Evolutionary conservation across 2,113 vertebrate genomes (phyloP), one percentile per base, ranked within the genome.

Genomic region (Rhinolophus sinicus): DNA sequence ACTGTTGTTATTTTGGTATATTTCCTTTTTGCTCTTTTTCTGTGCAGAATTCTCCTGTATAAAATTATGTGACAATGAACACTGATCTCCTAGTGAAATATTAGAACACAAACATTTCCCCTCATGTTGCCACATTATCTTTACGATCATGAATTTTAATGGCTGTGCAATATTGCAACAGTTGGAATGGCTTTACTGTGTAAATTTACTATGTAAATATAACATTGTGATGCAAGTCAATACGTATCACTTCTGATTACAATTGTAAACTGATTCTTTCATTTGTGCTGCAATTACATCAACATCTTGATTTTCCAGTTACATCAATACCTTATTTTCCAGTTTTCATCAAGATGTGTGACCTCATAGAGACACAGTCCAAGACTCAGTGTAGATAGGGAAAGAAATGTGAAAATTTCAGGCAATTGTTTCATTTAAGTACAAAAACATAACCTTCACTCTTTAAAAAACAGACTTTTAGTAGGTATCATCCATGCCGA

Each of bases 331-430:
- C 56, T 94, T 83, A 90, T 80, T 90, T 95, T 80, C 5, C 22
- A 92, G 38, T 94, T 94, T 97, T 88, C 21, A 65, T 93, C 67
- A 94, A 78, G n/a, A 44, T 52, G 30, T 76, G 35, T 67, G n/a
- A 54, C 70, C 62, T 73, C 75, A 76, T 62, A 72, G 50, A 91
- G 67, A 88, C 33, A 88, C 1, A 88, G 38, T 33, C 65, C 16
- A 70, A 93, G 64, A 52, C 13, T 60, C 47, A 65, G 44, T 60
- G n/a, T 72, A 94, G n/a, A 50, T 24, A 88, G 38, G 26, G 4
- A 94, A 95, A 87, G n/a, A 70, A 96, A 28, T n/a, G 56, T 75
- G 70, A 91, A 88, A 24, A 22, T 50, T 72, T 75, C 38, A 76
- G 65, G 28, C n/a, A 65, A 47, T 19, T 76, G 28, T 38, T 92